Conservation (phyloP, 2,888 invertebrate species). For the Girardia tigrina region DNA sequence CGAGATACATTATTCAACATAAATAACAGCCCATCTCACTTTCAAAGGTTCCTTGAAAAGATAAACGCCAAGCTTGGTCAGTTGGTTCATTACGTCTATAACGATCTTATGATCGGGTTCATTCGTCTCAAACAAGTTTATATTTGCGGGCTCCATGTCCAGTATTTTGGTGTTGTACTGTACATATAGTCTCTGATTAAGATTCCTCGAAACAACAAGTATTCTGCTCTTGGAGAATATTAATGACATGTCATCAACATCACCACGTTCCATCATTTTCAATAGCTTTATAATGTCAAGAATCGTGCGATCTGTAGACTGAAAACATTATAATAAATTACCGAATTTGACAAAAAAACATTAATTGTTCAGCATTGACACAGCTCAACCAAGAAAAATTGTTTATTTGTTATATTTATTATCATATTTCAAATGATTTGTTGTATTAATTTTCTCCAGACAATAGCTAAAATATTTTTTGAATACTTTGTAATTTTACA, state of each 20-base stretch:
- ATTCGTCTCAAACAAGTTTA: conserved; percentile 21
- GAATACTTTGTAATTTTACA: too few species aligned
- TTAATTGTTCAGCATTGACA: too few species aligned
- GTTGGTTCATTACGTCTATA: conserved; percentile 27
- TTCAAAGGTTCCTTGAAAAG: conserved; percentile 32
- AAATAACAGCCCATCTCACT: too few species aligned
- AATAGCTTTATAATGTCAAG: neutral
- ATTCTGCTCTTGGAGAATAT: neutral
- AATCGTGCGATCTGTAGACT: neutral
- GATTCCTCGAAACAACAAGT: conserved; percentile 14
- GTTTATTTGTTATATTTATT: too few species aligned
- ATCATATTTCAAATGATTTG: too few species aligned
- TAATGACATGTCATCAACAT: neutral
- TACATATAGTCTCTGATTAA: conserved; percentile 21
- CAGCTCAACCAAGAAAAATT: too few species aligned
- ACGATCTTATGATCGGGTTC: conserved; percentile 27
- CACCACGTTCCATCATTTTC: neutral
- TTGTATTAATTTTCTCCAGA: too few species aligned
- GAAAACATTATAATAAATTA: neutral
- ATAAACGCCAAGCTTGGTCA: conserved; percentile 26
- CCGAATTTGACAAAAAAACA: neutral
- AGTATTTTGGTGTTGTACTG: conserved; percentile 20
- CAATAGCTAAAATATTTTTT: too few species aligned
- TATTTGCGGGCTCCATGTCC: conserved; percentile 32
- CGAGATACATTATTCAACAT: too few species aligned